A percentile compares a stretch with the other conserved stretches of the same genome.
Conservation (phyloP, 2,888 invertebrate species). For the Agrochola circellaris region DNA sequence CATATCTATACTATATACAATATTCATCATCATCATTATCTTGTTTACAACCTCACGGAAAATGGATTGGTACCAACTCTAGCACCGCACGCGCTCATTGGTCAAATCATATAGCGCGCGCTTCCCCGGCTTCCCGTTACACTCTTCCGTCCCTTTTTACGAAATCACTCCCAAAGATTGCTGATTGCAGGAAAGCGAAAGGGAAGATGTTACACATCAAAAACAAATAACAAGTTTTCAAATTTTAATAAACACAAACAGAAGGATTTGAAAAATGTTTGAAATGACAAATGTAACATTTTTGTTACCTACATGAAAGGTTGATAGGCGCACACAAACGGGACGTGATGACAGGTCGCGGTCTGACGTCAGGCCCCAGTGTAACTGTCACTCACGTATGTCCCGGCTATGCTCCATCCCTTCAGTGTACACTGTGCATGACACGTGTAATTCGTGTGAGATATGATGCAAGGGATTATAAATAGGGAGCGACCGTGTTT, state of each 20-base stretch:
- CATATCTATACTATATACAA: too few relatives aligned
- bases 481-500: not conserved
- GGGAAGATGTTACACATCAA: too few relatives aligned
- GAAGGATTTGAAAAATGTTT: not conserved
- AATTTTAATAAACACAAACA: not conserved
- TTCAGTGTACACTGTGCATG: conserved; percentile 2
- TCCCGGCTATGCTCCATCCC: not conserved
- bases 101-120: too few relatives aligned
- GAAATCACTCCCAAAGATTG: too few relatives aligned
- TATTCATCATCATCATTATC: too few relatives aligned
- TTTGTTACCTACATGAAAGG: not conserved
- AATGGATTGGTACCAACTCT: too few relatives aligned
- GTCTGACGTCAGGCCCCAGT: not conserved
- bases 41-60: too few relatives aligned
- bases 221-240: too few relatives aligned
- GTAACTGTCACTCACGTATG: not conserved
- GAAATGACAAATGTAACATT: not conserved
- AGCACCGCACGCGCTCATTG: too few relatives aligned
- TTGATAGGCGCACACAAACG: not conserved
- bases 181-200: too few relatives aligned
- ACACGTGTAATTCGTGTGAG: conserved; percentile 9
- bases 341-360: not conserved
- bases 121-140: too few relatives aligned
- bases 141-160: too few relatives aligned
- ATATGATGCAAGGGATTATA: not conserved